Conservation (phyloP, 2,797 vertebrate species). For the Euphonia xanthogaster region DNA sequence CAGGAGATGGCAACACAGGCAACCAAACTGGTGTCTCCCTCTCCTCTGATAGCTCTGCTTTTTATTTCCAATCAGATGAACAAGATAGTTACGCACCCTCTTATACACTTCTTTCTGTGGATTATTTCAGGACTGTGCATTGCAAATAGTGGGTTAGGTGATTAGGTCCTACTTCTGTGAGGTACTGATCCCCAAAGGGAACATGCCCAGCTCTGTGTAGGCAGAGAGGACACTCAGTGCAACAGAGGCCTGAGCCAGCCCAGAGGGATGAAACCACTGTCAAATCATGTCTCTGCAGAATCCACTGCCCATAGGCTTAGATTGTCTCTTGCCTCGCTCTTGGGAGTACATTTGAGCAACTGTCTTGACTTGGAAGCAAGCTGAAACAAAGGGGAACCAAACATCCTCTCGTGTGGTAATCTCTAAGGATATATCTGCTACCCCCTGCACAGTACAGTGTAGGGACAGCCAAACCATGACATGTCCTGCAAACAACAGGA, state of each 20-base stretch:
- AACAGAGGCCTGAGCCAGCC: background rate
- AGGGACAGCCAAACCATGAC: background rate
- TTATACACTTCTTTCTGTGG: background rate
- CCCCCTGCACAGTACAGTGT: background rate
- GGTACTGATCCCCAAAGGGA: background rate
- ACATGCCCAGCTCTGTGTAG: background rate
- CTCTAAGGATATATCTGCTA: background rate
- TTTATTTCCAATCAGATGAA: background rate
- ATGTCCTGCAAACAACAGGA: background rate
- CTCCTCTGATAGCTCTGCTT: background rate
- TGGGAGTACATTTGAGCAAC: background rate
- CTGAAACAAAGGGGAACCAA: background rate
- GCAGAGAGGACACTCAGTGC: background rate
- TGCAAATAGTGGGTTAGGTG: background rate
- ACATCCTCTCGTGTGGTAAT: background rate
- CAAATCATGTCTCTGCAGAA: background rate
- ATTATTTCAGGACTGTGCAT: background rate
- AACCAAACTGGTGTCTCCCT: fast-evolving
- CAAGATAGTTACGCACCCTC: background rate
- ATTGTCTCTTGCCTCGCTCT: background rate
- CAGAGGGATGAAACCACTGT: background rate
- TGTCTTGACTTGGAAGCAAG: background rate
- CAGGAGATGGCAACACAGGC: fast-evolving
- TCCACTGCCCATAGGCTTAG: background rate
- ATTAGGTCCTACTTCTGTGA: background rate